A percentile compares a stretch with the other conserved stretches of the same genome.
Conservation (phyloP, 2,888 invertebrate species). For the Phortica magna region DNA sequence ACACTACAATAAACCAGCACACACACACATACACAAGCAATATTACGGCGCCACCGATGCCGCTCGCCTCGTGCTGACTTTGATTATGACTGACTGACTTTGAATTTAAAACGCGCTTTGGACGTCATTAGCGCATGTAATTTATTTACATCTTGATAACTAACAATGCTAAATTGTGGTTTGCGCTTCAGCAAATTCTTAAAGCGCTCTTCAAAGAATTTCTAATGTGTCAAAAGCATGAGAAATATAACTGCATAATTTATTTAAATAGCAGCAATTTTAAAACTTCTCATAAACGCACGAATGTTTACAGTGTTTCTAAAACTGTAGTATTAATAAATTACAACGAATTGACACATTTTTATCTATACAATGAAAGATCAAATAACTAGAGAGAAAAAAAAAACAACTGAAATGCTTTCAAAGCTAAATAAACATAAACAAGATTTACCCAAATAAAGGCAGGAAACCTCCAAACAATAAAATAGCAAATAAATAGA, state of each 20-base stretch:
- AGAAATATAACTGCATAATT: too few relatives aligned
- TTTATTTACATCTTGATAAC: slow-evolving; percentile 30
- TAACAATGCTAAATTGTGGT: slow-evolving; percentile 41
- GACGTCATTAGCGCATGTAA: slow-evolving; percentile 22
- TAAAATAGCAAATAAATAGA: slow-evolving; percentile 4
- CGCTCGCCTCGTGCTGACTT: neutral
- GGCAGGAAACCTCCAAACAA: slow-evolving; percentile 21
- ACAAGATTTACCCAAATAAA: slow-evolving; percentile 31
- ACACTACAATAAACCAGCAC: slow-evolving; percentile 2
- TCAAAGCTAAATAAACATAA: slow-evolving; percentile 16
- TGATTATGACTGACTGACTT: neutral
- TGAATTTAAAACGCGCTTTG: neutral
- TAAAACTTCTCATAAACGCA: too few relatives aligned
- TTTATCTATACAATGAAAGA: too few relatives aligned
- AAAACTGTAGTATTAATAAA: too few relatives aligned
- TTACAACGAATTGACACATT: too few relatives aligned
- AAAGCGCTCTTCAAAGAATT: slow-evolving; percentile 28
- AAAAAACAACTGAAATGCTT: neutral
- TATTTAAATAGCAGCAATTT: too few relatives aligned
- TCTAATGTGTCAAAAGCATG: slow-evolving; percentile 35
- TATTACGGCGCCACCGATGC: neutral
- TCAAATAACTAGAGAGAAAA: too few relatives aligned
- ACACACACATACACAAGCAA: neutral
- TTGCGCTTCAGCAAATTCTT: slow-evolving; percentile 35
- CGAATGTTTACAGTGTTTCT: too few relatives aligned